A percentile compares a stretch with the other conserved stretches of the same genome.
These are phyloP conservation scores for Myotis pilosus DNA, from an alignment of 2,797 vertebrate species.

Conservation along the genomic window DNA sequence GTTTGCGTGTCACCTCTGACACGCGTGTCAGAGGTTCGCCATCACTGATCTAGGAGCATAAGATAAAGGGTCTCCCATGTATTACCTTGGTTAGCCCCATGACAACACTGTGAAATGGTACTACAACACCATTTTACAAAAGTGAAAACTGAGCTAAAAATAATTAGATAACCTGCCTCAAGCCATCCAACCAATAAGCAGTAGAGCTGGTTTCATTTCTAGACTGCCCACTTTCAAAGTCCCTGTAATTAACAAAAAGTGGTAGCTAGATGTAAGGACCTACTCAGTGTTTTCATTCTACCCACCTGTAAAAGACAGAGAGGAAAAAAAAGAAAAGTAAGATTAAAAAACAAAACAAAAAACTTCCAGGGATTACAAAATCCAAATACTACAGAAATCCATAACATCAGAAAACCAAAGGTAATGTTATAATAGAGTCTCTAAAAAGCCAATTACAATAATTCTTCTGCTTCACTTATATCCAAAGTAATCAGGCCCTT, in stretches of 20 bases:
- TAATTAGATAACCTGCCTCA: background rate
- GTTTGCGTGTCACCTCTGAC: no score
- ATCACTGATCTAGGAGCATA: no score
- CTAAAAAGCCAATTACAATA: conserved; percentile 47
- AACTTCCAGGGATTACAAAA: conserved; percentile 7
- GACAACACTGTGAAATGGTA: background rate
- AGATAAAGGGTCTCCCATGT: background rate
- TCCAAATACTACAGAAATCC: conserved; percentile 5
- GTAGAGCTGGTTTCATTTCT: background rate
- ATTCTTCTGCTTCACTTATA: background rate
- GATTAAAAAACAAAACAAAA: conserved; percentile 23
- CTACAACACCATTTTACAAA: background rate
- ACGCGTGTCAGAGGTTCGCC: no score
- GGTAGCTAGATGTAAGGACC: background rate
- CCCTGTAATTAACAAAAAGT: background rate
- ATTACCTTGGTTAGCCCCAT: background rate
- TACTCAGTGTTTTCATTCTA: background rate
- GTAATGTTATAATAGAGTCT: conserved; percentile 3
- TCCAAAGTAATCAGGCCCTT: background rate
- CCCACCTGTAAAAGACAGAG: background rate
- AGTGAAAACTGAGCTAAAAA: background rate
- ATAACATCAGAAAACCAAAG: conserved; percentile 42
- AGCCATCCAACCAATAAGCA: background rate
- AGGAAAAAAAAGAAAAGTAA: background rate
- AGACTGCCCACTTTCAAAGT: background rate